Conservation (phyloP, 2,888 invertebrate genomes). For the Xestoiulus laeticollis region DNA sequence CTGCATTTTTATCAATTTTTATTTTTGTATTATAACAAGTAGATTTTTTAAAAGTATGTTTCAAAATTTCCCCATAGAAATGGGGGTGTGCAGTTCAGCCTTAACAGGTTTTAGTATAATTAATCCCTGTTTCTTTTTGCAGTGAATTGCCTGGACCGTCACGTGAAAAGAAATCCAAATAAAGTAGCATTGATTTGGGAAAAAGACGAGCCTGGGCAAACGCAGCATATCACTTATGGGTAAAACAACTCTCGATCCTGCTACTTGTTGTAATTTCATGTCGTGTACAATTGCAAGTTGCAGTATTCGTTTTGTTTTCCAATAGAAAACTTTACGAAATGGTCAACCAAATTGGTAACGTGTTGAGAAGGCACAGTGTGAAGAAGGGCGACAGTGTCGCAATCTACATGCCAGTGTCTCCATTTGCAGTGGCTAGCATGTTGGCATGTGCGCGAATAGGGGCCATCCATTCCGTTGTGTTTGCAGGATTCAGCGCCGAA, state of each 20-base stretch:
- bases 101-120: no score
- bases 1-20: no score
- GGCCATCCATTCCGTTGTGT: slow-evolving; percentile 67
- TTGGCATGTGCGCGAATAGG: slow-evolving; percentile 68
- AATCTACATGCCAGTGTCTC: slow-evolving; percentile 66
- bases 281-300: not conserved
- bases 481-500: slow-evolving; percentile 68
- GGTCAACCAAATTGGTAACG: slow-evolving; percentile 64
- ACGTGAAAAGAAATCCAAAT: slow-evolving; percentile 62
- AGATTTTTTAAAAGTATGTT: no score
- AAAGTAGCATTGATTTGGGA: slow-evolving; percentile 66
- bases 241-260: slow-evolving; percentile 15
- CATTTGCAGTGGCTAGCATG: slow-evolving; percentile 65
- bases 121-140: not conserved
- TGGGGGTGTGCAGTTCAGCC: no score
- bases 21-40: no score
- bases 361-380: slow-evolving; percentile 63
- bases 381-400: slow-evolving; percentile 66
- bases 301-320: no score
- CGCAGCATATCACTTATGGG: slow-evolving; percentile 59
- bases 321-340: slow-evolving; percentile 61
- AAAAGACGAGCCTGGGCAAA: slow-evolving; percentile 66
- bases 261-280: slow-evolving; percentile 57
- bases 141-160: slow-evolving; percentile 66
- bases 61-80: no score